Conservation (phyloP, 2,113 vertebrate species). For the Zootoca vivipara region DNA sequence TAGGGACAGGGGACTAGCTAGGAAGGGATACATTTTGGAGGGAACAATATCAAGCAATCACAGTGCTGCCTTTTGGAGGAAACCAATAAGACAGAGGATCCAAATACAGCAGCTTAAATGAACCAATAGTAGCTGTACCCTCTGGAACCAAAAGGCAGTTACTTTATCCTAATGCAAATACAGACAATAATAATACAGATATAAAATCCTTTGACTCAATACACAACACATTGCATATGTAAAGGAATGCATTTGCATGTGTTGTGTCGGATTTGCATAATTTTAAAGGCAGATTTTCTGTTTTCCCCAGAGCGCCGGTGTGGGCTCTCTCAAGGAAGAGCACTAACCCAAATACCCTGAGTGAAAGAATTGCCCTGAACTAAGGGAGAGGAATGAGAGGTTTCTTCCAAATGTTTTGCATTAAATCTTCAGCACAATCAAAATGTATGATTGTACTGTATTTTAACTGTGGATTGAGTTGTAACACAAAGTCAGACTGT, state of each 20-base stretch:
- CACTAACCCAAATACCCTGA: background rate
- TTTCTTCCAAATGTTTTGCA: background rate
- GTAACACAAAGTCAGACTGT: background rate
- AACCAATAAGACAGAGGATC: too few relatives aligned
- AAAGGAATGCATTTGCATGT: background rate
- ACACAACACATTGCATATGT: background rate
- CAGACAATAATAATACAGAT: too few relatives aligned
- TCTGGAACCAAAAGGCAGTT: too few relatives aligned
- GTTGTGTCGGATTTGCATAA: background rate
- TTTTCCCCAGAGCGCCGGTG: background rate
- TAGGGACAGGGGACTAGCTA: too few relatives aligned
- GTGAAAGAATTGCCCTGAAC: background rate
- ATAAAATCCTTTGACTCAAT: too few relatives aligned
- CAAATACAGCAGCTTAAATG: too few relatives aligned
- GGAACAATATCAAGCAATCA: too few relatives aligned
- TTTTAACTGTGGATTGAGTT: background rate
- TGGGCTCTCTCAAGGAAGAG: background rate
- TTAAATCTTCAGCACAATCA: background rate
- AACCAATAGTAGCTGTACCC: too few relatives aligned
- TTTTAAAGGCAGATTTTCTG: background rate
- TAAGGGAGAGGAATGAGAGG: background rate
- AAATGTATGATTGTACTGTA: background rate
- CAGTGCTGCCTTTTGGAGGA: too few relatives aligned
- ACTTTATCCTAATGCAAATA: too few relatives aligned
- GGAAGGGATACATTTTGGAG: too few relatives aligned